Conservation (phyloP, 1,140 invertebrate species). For the Temnothorax longispinosus region DNA sequence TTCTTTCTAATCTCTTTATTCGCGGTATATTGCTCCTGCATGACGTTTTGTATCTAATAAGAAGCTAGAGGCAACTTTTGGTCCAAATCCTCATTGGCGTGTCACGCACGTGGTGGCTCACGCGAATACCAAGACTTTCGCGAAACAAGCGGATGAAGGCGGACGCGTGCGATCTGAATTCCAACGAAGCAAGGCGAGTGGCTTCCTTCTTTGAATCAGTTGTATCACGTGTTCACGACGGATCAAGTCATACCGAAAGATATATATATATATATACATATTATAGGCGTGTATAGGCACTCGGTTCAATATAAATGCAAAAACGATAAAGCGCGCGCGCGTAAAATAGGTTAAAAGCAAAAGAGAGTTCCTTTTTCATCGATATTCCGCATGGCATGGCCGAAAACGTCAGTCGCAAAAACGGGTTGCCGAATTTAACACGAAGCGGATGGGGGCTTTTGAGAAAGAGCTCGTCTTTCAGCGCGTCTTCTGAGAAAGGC, state of each 20-base stretch:
- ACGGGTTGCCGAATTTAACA: conserved; percentile 49
- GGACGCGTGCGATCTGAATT: conserved; percentile 49
- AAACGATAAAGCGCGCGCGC: conserved; percentile 54
- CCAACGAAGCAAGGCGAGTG: conserved; percentile 8
- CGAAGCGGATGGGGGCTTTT: neutral
- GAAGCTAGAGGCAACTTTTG: neutral
- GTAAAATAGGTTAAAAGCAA: conserved; percentile 59
- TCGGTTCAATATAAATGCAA: conserved; percentile 79
- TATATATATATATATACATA: neutral
- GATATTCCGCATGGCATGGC: conserved; percentile 74
- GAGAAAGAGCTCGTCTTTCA: neutral
- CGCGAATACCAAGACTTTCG: conserved; percentile 22
- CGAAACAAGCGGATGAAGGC: conserved; percentile 40
- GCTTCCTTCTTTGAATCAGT: conserved; percentile 51
- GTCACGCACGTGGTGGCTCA: conserved; percentile 5
- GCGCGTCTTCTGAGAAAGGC: neutral
- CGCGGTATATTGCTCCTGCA: neutral
- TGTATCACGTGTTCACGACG: conserved; percentile 36
- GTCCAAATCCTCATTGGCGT: neutral
- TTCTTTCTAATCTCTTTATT: conserved; percentile 20
- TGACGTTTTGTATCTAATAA: neutral
- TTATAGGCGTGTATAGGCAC: conserved; percentile 28
- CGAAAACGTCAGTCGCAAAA: conserved; percentile 63
- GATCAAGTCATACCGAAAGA: conserved; percentile 54
- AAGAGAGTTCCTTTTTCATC: conserved; percentile 68